Percentiles rank a stretch among this genome's conserved stretches.
Evolutionary conservation across 2,888 invertebrate species (phyloP).

Genomic region (Orthosia cruda): DNA sequence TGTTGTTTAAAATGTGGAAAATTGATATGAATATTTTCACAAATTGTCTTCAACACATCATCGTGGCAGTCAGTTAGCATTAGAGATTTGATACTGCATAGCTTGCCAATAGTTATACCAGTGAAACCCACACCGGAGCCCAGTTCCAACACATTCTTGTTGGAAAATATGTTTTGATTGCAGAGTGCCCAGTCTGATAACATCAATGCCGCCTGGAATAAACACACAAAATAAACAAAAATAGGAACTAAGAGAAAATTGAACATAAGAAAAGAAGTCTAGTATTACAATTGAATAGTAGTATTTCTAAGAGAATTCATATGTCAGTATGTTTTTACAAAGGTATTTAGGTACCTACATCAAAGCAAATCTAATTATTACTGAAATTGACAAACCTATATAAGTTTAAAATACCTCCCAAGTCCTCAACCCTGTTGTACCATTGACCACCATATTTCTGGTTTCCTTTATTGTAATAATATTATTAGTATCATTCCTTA

Average conservation of each 20-base stretch:
- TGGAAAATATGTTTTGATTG: slow-evolving; percentile 88
- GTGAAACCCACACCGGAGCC: slow-evolving; percentile 95
- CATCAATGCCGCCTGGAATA: slow-evolving; percentile 93
- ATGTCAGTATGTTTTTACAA: too few relatives aligned
- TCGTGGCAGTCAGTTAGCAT: slow-evolving; percentile 94
- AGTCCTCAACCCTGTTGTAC: slow-evolving; percentile 95
- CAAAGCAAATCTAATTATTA: slow-evolving; percentile 17
- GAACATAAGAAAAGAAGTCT: background rate
- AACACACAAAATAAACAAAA: background rate
- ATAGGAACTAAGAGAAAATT: background rate
- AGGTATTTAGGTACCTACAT: background rate
- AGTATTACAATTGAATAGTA: too few relatives aligned
- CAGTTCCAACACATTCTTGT: slow-evolving; percentile 93
- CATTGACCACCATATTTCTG: slow-evolving; percentile 94
- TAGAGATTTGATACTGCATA: slow-evolving; percentile 90
- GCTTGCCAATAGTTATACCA: slow-evolving; percentile 92
- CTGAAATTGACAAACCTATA: slow-evolving; percentile 45
- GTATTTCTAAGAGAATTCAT: too few relatives aligned
- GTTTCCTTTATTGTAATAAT: slow-evolving; percentile 94
- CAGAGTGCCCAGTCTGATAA: slow-evolving; percentile 94
- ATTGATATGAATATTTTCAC: slow-evolving; percentile 93
- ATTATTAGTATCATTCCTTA: slow-evolving; percentile 80
- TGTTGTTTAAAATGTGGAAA: slow-evolving; percentile 76
- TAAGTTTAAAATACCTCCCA: slow-evolving; percentile 93
- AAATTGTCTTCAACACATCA: slow-evolving; percentile 92